Evolutionary conservation across 53 echinoderm and acorn worm genomes (phyloP).

Genomic region (Holothuria scabra): DNA sequence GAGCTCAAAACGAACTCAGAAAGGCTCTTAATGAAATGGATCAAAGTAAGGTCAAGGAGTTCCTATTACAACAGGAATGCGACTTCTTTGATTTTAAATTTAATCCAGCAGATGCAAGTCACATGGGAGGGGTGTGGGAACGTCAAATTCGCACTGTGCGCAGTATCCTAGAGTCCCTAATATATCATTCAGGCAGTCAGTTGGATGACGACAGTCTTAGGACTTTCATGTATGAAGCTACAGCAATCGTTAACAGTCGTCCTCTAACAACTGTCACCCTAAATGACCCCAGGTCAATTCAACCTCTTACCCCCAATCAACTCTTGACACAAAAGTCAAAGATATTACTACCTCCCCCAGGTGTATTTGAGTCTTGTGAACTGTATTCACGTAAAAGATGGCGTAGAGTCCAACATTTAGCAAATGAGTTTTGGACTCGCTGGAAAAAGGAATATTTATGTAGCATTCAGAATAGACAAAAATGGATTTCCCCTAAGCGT

Average conservation of each 20-base stretch:
- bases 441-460: too few species aligned
- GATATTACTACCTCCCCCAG: slow-evolving; percentile 55
- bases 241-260: too few species aligned
- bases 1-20: too few species aligned
- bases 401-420: slow-evolving; percentile 57
- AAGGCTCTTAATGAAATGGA: too few species aligned
- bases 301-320: slow-evolving; percentile 63
- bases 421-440: slow-evolving; percentile 72
- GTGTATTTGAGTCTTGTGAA: slow-evolving; percentile 51
- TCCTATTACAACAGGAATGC: too few species aligned
- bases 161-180: slow-evolving; percentile 34
- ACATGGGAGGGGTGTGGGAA: too few species aligned
- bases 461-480: too few species aligned
- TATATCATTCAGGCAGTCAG: slow-evolving; percentile 34
- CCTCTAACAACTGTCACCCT: slow-evolving; percentile 22
- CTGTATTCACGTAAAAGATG: too few species aligned
- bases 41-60: too few species aligned
- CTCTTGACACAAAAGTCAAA: slow-evolving; percentile 53
- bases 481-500: slow-evolving; percentile 49
- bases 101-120: too few species aligned
- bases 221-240: too few species aligned
- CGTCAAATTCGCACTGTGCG: slow-evolving; percentile 54
- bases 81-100: too few species aligned
- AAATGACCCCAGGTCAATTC: slow-evolving; percentile 26
- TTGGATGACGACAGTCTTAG: slow-evolving; percentile 55